Conservation (phyloP, 2,888 invertebrate species). For the Linnaemya vulpina region DNA sequence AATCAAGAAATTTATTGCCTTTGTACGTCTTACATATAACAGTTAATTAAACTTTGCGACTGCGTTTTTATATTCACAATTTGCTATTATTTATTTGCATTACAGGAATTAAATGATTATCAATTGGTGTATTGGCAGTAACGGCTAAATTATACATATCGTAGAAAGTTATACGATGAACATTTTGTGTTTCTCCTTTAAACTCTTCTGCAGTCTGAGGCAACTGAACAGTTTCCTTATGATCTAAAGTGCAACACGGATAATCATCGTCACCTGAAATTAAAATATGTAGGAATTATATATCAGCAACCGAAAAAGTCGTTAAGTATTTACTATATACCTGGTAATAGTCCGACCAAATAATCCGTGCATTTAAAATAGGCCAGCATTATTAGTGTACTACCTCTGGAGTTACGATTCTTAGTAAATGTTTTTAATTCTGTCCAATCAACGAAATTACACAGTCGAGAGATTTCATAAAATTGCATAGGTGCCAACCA, state of each 20-base stretch:
- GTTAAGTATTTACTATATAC: conserved; percentile 80
- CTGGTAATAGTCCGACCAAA: conserved; percentile 85
- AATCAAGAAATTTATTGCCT: too few species aligned
- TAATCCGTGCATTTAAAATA: conserved; percentile 85
- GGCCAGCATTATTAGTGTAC: conserved; percentile 85
- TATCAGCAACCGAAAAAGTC: neutral
- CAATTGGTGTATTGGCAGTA: conserved; percentile 74
- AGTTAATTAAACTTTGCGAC: too few species aligned
- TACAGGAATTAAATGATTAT: conserved; percentile 75
- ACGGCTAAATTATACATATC: conserved; percentile 75
- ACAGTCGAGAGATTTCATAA: conserved; percentile 88
- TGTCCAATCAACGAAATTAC: conserved; percentile 84
- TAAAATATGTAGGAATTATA: neutral
- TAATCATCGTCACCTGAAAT: conserved; percentile 84
- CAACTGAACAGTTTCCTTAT: conserved; percentile 74
- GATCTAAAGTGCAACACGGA: conserved; percentile 79
- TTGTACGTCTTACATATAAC: too few species aligned
- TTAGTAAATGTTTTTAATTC: conserved; percentile 85
- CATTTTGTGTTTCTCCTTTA: conserved; percentile 75
- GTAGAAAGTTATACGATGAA: conserved; percentile 78
- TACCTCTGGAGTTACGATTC: conserved; percentile 84
- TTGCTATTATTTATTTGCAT: conserved; percentile 43
- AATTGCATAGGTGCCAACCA: conserved; percentile 88
- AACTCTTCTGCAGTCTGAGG: conserved; percentile 76
- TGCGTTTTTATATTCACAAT: conserved; percentile 34